These are phyloP conservation scores for Henricia sp. DNA, from an alignment of 53 echinoderm and acorn worm genomes.

Conservation along the genomic window DNA sequence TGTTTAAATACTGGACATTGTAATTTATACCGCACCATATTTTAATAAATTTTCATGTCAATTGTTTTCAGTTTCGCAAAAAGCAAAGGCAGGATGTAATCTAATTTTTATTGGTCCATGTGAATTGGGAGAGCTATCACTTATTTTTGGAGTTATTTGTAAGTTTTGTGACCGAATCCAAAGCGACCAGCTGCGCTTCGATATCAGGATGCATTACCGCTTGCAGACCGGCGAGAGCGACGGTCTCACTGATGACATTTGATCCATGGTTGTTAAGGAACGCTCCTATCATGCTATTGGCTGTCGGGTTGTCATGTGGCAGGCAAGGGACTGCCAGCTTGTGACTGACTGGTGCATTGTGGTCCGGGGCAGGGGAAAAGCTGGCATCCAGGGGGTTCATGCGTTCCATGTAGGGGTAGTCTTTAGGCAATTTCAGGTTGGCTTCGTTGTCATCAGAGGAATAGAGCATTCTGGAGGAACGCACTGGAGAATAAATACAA, in stretches of 20 bases:
- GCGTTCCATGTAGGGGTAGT: slow-evolving; percentile 69
- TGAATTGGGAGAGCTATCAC: slow-evolving; percentile 30
- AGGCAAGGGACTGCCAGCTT: background rate
- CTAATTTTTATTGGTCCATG: slow-evolving; percentile 37
- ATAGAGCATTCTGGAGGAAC: slow-evolving; percentile 86
- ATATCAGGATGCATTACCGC: slow-evolving; percentile 92
- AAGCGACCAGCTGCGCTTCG: slow-evolving; percentile 85
- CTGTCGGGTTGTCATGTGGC: background rate
- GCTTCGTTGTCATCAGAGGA: slow-evolving; percentile 76
- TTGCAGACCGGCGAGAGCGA: slow-evolving; percentile 36
- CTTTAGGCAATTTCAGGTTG: slow-evolving; percentile 27
- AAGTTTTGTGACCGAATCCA: slow-evolving; percentile 85
- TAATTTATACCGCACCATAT: background rate
- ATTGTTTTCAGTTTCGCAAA: slow-evolving; percentile 1
- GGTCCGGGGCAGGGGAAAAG: slow-evolving; percentile 26
- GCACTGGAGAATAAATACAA: slow-evolving; percentile 59
- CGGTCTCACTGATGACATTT: slow-evolving; percentile 34
- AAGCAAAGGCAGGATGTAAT: background rate
- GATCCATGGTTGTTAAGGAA: slow-evolving; percentile 27
- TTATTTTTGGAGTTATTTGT: slow-evolving; percentile 88
- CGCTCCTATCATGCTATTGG: slow-evolving; percentile 1
- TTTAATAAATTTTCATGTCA: background rate
- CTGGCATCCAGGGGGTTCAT: slow-evolving; percentile 58
- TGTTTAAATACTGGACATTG: background rate
- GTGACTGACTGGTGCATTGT: background rate